Evolutionary conservation across 30 jellyfish, hydroid and myxozoan genomes (phyloP).

Genomic region (Haliclystus octoradiatus): DNA sequence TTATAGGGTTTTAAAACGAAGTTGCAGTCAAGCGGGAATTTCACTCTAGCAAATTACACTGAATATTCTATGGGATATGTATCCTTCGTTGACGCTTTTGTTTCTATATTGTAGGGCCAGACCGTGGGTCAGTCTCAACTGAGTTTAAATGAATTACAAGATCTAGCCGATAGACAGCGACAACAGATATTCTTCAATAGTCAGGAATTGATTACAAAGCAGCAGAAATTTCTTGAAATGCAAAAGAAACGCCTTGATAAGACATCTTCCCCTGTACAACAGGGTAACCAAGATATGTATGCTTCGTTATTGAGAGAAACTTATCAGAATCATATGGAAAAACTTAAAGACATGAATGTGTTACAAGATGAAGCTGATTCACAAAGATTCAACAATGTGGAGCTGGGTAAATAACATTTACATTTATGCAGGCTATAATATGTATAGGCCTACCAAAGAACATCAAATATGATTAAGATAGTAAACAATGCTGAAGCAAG

Average conservation of each 20-base stretch:
- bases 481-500: too few species aligned
- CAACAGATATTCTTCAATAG: slow-evolving; percentile 68
- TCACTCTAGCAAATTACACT: too few species aligned
- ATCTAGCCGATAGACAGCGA: slow-evolving; percentile 89
- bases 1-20: too few species aligned
- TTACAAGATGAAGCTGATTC: slow-evolving; percentile 60
- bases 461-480: too few species aligned
- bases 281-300: slow-evolving; percentile 44
- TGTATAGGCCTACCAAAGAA: too few species aligned
- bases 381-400: slow-evolving; percentile 55
- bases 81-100: too few species aligned
- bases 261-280: slow-evolving; percentile 9
- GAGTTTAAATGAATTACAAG: slow-evolving; percentile 74
- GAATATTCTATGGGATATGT: too few species aligned
- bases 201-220: slow-evolving; percentile 71
- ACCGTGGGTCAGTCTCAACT: slow-evolving; percentile 23
- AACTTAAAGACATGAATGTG: slow-evolving; percentile 38
- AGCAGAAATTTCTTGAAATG: slow-evolving; percentile 77
- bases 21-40: too few species aligned
- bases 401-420: slow-evolving; percentile 39
- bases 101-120: background rate
- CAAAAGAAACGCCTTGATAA: slow-evolving; percentile 20
- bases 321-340: slow-evolving; percentile 61
- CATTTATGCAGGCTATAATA: too few species aligned
- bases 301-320: slow-evolving; percentile 75